Conservation (phyloP, 2,797 vertebrate genomes). For the Oophaga sylvatica region DNA sequence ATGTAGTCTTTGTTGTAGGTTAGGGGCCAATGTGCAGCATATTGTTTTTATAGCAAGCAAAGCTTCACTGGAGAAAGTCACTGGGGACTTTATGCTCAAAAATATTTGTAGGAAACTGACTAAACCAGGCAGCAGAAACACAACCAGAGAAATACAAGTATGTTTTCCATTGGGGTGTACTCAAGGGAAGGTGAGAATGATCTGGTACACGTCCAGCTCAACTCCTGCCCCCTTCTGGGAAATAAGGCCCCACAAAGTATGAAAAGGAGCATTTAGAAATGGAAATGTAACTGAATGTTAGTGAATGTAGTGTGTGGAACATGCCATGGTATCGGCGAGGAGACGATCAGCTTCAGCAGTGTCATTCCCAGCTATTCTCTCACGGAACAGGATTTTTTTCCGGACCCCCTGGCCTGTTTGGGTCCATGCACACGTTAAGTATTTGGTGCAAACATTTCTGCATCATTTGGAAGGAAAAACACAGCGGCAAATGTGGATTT, state of each 20-base stretch:
- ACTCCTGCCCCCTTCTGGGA: constrained; percentile 67
- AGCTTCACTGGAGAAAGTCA: constrained; percentile 57
- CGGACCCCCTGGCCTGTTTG: background rate
- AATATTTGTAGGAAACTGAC: constrained; percentile 68
- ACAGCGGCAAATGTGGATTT: too few relatives aligned
- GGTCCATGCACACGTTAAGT: too few relatives aligned
- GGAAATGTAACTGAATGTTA: constrained; percentile 36
- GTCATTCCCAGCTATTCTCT: constrained; percentile 15
- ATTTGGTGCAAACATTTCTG: too few relatives aligned
- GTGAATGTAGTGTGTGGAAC: constrained; percentile 53
- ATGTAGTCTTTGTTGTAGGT: constrained; percentile 59
- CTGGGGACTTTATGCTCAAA: constrained; percentile 66
- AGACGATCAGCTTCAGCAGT: background rate
- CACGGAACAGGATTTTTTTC: background rate
- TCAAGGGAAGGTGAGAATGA: constrained; percentile 67
- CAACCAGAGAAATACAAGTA: constrained; percentile 68
- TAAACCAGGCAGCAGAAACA: constrained; percentile 68
- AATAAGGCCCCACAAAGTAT: constrained; percentile 69
- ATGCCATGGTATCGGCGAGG: background rate
- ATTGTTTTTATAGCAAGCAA: constrained; percentile 49
- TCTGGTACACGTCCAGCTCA: constrained; percentile 66
- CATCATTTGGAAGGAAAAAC: too few relatives aligned
- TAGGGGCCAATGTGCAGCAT: constrained; percentile 39
- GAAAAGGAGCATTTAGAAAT: constrained; percentile 63
- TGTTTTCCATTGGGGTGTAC: constrained; percentile 70